A percentile compares a stretch with the other conserved stretches of the same genome.
These are phyloP conservation scores for Nesidiocoris tenuis DNA, from an alignment of 2,888 invertebrate genomes.

Conservation along the genomic window DNA sequence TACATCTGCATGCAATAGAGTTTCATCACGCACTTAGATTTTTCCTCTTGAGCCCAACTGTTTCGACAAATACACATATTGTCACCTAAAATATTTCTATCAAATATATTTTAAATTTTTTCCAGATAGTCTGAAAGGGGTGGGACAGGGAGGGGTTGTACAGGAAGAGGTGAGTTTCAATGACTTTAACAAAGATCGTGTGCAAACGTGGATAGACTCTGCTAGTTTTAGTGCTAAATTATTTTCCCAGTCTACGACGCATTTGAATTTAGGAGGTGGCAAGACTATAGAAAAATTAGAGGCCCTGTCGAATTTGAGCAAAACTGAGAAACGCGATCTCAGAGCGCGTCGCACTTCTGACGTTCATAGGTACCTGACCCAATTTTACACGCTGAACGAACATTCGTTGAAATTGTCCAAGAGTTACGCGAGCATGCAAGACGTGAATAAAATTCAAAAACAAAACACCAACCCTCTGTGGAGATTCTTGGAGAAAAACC, in stretches of 20 bases:
- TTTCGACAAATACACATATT: background rate
- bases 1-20: background rate
- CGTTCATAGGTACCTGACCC: slow-evolving; percentile 45
- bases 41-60: background rate
- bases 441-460: slow-evolving; percentile 23
- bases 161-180: slow-evolving; percentile 50
- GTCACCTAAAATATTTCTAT: background rate
- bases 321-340: slow-evolving; percentile 26
- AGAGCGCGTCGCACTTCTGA: slow-evolving; percentile 36
- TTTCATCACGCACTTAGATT: background rate
- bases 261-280: slow-evolving; percentile 40
- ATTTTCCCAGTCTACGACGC: slow-evolving; percentile 43
- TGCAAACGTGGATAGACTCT: slow-evolving; percentile 48
- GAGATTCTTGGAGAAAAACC: slow-evolving; percentile 28
- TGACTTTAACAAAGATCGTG: slow-evolving; percentile 47
- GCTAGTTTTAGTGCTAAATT: slow-evolving; percentile 36
- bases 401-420: slow-evolving; percentile 37
- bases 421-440: slow-evolving; percentile 20
- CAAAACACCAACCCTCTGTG: slow-evolving; percentile 27
- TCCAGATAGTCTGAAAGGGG: slow-evolving; percentile 46
- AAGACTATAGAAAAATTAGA: slow-evolving; percentile 29
- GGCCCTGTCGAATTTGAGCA: slow-evolving; percentile 14
- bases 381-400: slow-evolving; percentile 42
- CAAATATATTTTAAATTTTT: no score
- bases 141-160: slow-evolving; percentile 46